Conservation (phyloP, 2,113 vertebrate genomes). For the Nycticebus coucang region DNA sequence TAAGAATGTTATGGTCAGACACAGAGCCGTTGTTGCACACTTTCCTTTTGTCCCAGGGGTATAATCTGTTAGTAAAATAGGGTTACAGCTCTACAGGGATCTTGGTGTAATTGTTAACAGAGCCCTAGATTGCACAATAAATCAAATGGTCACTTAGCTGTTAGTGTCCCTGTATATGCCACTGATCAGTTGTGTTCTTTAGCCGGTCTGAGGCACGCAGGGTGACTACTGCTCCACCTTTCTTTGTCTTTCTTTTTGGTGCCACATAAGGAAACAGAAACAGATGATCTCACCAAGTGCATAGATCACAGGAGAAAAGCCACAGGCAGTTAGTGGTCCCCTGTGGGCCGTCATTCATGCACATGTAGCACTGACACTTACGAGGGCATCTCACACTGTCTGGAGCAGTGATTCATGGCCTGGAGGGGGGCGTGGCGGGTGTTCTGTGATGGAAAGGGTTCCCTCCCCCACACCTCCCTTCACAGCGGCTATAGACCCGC, state of each 20-base stretch:
- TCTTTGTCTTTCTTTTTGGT: conserved; percentile 12
- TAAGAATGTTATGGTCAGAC: neutral
- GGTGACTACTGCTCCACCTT: neutral
- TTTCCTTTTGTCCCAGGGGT: neutral
- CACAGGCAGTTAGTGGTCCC: conserved; percentile 65
- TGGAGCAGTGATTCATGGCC: conserved; percentile 20
- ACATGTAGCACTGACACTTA: neutral
- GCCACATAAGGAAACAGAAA: conserved; percentile 39
- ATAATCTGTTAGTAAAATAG: neutral
- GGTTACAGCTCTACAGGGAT: neutral
- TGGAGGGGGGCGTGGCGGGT: neutral
- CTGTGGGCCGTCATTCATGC: conserved; percentile 48
- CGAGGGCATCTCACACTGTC: neutral
- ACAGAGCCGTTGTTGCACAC: neutral
- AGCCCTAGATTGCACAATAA: neutral
- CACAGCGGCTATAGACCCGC: neutral
- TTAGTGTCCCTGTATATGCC: neutral
- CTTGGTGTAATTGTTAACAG: neutral
- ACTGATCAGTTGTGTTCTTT: neutral
- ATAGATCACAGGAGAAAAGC: conserved; percentile 76
- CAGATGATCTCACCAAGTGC: conserved; percentile 56
- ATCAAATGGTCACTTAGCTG: neutral
- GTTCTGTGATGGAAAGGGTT: neutral
- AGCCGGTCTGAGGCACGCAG: neutral
- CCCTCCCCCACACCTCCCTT: neutral